phyloP scores from a whole-genome alignment of 2,113 vertebrate species.

The Nycticebus coucang region DNA sequence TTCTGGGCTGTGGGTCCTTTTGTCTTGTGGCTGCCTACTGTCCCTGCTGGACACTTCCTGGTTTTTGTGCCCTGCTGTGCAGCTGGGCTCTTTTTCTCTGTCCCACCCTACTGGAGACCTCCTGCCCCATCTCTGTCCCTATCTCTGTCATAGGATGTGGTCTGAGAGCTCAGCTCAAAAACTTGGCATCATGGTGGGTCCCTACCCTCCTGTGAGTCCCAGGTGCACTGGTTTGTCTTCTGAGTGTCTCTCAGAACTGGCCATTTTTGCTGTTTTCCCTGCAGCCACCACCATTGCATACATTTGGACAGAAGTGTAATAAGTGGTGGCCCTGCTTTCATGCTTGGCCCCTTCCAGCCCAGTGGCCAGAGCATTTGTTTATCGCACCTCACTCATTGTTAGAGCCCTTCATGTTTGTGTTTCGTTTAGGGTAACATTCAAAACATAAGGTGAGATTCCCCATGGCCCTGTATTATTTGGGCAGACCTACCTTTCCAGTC shows the following conservation, averaged over 20 bases:
- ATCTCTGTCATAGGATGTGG: not conserved
- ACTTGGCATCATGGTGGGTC: not conserved
- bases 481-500: too few relatives aligned
- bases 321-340: not conserved
- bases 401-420: too few relatives aligned
- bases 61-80: not conserved
- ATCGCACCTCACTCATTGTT: fast-evolving
- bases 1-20: too few relatives aligned
- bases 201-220: not conserved
- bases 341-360: too few relatives aligned
- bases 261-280: not conserved
- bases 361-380: not conserved
- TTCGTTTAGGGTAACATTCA: not conserved
- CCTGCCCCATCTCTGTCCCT: not conserved
- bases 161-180: not conserved
- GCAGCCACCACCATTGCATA: not conserved
- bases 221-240: not conserved
- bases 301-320: not conserved
- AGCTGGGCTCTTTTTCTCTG: not conserved
- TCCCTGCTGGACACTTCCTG: too few relatives aligned
- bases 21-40: fast-evolving
- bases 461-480: not conserved
- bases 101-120: not conserved
- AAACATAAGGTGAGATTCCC: not conserved
- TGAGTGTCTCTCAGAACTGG: not conserved